phyloP scores from a whole-genome alignment of 2,888 invertebrate species.

The Epiblema foenella region DNA sequence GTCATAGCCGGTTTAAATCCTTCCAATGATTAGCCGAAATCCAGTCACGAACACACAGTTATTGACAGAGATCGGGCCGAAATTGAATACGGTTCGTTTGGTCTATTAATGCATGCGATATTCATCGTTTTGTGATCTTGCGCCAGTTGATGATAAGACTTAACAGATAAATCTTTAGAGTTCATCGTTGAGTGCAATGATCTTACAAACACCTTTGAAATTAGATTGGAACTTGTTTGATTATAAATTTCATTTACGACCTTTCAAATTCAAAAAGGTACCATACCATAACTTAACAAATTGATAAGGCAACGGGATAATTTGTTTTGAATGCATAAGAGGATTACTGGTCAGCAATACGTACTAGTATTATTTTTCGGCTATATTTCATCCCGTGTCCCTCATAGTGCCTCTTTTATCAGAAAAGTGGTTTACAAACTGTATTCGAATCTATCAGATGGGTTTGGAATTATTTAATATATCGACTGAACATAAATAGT shows the following conservation, averaged over 20 bases:
- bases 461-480: conserved; percentile 7
- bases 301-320: no score
- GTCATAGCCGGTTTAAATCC: conserved; percentile 62
- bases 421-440: neutral
- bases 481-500: neutral
- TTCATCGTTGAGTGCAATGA: neutral
- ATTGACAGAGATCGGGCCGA: conserved; percentile 55
- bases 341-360: neutral
- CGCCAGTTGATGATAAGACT: conserved; percentile 36
- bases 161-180: conserved; percentile 13
- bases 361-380: neutral
- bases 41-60: conserved; percentile 60
- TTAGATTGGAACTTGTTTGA: neutral
- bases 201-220: neutral
- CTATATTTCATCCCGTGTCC: neutral
- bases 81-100: conserved; percentile 48
- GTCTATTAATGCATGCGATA: conserved; percentile 44
- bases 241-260: neutral
- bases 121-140: conserved; percentile 34
- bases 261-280: no score
- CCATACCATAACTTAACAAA: no score
- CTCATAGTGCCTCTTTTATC: no score
- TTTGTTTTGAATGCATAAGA: neutral
- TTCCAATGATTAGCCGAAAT: conserved; percentile 65
- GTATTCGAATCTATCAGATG: neutral